phyloP scores from a whole-genome alignment of 2,888 invertebrate species.

The Clitarchus hookeri region DNA sequence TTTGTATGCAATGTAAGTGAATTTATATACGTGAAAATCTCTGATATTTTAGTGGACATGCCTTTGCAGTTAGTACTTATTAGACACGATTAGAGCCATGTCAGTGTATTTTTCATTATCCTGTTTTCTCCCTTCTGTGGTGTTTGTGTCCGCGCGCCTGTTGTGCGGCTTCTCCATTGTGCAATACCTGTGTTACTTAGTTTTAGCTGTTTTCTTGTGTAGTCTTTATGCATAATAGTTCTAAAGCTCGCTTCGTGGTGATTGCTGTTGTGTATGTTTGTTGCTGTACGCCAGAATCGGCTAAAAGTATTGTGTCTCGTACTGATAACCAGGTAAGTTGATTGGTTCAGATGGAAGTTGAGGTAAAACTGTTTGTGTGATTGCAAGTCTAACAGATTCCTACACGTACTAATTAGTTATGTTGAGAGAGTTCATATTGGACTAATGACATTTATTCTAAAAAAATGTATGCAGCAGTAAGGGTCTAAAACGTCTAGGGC shows the following conservation, averaged over 20 bases:
- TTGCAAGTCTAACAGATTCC: neutral
- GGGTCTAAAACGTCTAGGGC: too few species aligned
- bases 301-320: neutral
- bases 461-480: too few species aligned
- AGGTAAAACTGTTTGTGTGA: neutral
- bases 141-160: conserved; percentile 18
- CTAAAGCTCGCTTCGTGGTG: neutral
- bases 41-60: too few species aligned
- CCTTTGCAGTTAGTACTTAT: too few species aligned
- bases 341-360: neutral
- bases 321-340: neutral
- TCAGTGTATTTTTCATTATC: too few species aligned
- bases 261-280: neutral
- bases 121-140: too few species aligned
- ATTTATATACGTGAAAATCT: too few species aligned
- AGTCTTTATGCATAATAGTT: neutral
- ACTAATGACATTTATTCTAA: neutral
- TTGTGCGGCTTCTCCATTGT: neutral
- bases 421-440: neutral
- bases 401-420: neutral
- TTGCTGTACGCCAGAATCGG: neutral
- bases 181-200: neutral
- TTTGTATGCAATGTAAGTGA: too few species aligned
- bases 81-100: too few species aligned
- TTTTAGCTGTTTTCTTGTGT: neutral